Percentiles rank a stretch among this genome's conserved stretches.
Evolutionary conservation across 2,113 vertebrate genomes (phyloP).

Genomic region (Microtus oregoni): DNA sequence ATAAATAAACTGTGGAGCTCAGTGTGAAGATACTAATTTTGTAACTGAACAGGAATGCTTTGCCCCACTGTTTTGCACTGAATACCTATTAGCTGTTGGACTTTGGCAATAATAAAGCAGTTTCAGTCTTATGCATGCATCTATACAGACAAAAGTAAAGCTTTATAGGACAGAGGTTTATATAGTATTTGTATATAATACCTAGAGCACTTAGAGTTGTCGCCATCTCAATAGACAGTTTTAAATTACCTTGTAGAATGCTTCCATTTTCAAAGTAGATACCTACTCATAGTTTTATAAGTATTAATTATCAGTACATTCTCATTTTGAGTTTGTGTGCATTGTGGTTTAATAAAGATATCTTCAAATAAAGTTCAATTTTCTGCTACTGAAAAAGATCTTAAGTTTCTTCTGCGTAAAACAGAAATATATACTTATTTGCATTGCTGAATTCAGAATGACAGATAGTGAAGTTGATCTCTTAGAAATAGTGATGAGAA

Average conservation of each 20-base stretch:
- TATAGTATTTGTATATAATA: background rate
- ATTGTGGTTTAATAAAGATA: background rate
- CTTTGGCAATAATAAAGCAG: slow-evolving; percentile 6
- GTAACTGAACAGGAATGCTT: slow-evolving; percentile 1
- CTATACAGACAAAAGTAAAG: background rate
- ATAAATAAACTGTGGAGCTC: background rate
- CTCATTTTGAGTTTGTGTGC: background rate
- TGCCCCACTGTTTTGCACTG: slow-evolving; percentile 4
- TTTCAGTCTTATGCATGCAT: background rate
- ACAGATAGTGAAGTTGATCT: slow-evolving; percentile 1
- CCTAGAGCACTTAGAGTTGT: background rate
- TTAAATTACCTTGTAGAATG: background rate
- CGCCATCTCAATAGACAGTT: background rate
- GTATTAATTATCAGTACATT: background rate
- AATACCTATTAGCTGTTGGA: background rate
- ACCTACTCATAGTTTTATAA: background rate
- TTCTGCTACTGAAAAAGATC: background rate
- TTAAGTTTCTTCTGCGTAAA: slow-evolving; percentile 39
- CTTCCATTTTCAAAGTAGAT: background rate
- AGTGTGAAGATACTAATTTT: slow-evolving; percentile 16
- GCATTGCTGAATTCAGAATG: slow-evolving; percentile 5
- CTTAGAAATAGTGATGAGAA: background rate
- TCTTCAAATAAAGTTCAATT: background rate
- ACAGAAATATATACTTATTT: slow-evolving; percentile 12
- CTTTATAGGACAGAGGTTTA: background rate